Base-by-base conservation (phyloP, 2,888 invertebrate genomes). In the Strigamia maritima region DNA sequence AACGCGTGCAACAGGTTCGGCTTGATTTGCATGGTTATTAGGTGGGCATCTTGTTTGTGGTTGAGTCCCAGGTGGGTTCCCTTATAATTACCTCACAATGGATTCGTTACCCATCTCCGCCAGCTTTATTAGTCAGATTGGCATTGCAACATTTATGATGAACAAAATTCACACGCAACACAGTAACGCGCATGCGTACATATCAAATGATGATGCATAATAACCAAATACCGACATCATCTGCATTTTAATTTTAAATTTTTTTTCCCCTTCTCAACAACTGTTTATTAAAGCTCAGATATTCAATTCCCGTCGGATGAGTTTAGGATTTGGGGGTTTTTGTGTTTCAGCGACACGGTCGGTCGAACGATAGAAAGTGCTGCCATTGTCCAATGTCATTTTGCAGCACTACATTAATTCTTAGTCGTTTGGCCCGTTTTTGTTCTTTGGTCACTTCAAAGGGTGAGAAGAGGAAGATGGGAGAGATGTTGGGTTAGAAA, bases 21-120 rank as follows among this genome's bases (percentile, higher is more conserved):
- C 77, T 49, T 77, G 77, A 77, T 77, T 77, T 77, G 77, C 49
- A 77, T 77, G 77, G 77, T 77, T 77, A 77, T 77, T 77, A 77
- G 77, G 26, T 44, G 77, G 49, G 77, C 77, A 35, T 77, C 77
- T 77, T 28, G 28, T 40, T 44, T 75, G 40, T 40, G 75, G 38
- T 38, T 40, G 75, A 44, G 77, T 77, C 77, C 77, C 77, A 77
- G 77, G 77, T 77, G 77, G 77, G 49, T 35, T 49, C 40, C 24
- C 49, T 49, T 40, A 77, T 77, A 77, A 77, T 77, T 77, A 77
- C 77, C 77, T 40, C 40, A 77, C 40, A 77, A 77, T 77, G 24
- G 44, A 77, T 77, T 77, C 35, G 40, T 49, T 77, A 44, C 77
- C 22, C 44, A 77, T 77, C 77, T 77, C 77, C 40, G 24, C 40